Conservation (phyloP, 2,888 invertebrate genomes). For the Noctua janthina region DNA sequence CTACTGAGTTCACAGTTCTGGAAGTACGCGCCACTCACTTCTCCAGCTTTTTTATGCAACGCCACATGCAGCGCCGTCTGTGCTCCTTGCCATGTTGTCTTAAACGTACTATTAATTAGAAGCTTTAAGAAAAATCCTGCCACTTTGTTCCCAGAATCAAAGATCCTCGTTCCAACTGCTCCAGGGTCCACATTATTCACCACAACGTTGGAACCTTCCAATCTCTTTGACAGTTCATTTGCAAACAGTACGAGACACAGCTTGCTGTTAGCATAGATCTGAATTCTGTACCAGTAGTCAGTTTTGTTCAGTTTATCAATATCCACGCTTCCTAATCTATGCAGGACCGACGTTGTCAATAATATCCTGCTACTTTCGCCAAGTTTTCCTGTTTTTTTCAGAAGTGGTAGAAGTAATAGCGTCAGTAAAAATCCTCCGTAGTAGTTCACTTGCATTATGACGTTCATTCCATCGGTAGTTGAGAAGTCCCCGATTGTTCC, state of each 20-base stretch:
- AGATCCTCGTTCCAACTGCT: constrained; percentile 93
- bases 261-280: constrained; percentile 90
- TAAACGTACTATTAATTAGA: constrained; percentile 90
- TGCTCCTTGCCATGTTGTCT: constrained; percentile 93
- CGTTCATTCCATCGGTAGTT: constrained; percentile 95
- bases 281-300: constrained; percentile 83
- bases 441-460: constrained; percentile 97
- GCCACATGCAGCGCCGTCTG: constrained; percentile 93
- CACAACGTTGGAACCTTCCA: constrained; percentile 92
- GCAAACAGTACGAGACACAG: constrained; percentile 93
- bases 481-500: constrained; percentile 81
- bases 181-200: constrained; percentile 96
- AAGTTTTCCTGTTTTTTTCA: constrained; percentile 89
- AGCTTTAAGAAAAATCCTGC: constrained; percentile 86
- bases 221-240: constrained; percentile 91
- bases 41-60: constrained; percentile 83
- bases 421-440: constrained; percentile 97
- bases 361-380: constrained; percentile 93
- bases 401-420: constrained; percentile 94
- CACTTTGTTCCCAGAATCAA: constrained; percentile 86
- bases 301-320: constrained; percentile 91
- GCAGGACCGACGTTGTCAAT: constrained; percentile 93
- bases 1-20: constrained; percentile 92
- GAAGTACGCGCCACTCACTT: constrained; percentile 93
- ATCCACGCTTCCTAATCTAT: constrained; percentile 91